phyloP scores from a whole-genome alignment of 2,888 invertebrate species.

The Lamellibrachia satsuma region DNA sequence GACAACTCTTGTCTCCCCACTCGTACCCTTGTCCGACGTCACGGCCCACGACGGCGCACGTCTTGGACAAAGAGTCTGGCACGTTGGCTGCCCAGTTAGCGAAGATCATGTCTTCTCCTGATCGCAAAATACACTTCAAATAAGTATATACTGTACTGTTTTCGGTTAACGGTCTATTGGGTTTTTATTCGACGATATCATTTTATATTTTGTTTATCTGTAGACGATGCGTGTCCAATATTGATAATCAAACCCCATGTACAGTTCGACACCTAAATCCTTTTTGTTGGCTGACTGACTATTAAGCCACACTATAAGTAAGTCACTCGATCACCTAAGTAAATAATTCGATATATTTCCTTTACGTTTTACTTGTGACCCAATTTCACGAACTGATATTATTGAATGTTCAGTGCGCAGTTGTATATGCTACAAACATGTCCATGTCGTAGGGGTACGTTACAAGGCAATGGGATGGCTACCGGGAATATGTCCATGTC shows the following conservation, averaged over 20 bases:
- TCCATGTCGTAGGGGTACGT: too few relatives aligned
- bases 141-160: background rate
- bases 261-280: background rate
- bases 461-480: too few relatives aligned
- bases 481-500: too few relatives aligned
- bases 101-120: background rate
- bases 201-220: background rate
- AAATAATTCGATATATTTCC: too few relatives aligned
- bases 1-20: background rate
- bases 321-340: too few relatives aligned
- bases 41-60: background rate
- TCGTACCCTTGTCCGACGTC: background rate
- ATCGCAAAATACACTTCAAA: background rate
- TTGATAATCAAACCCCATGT: background rate
- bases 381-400: too few relatives aligned
- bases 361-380: too few relatives aligned
- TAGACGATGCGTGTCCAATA: background rate
- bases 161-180: background rate
- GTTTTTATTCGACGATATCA: background rate
- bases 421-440: too few relatives aligned
- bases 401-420: too few relatives aligned
- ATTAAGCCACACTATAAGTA: too few relatives aligned
- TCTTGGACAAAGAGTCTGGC: background rate
- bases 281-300: background rate
- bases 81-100: background rate